Base-by-base conservation (phyloP, 2,888 invertebrate genomes). In the Stenchaetothrips biformis region DNA sequence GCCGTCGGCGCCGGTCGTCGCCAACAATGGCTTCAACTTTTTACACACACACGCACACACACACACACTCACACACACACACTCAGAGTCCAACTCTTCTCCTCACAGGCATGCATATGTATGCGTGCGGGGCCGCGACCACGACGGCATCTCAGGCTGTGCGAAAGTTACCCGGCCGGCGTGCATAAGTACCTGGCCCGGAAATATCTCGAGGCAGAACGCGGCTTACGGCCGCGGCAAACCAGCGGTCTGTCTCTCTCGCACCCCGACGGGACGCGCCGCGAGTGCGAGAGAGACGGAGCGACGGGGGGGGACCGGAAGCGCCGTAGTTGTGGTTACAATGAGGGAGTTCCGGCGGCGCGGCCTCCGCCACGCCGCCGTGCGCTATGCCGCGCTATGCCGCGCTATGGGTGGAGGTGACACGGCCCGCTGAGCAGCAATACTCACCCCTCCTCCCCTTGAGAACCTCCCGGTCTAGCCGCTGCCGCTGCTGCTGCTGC, bases 341-440 rank as follows among this genome's bases (percentile, higher is more conserved):
- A 74, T 74, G 67, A 74, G 67, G 25, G 67, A 74, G 67, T 74
- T 74, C 67, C 67, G 67, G 67, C 67, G 67, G 67, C 67, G 67
- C n/a, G 67, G 67, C 21, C 59, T 59, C 67, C 8, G 67, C 67
- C 25, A 11, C 7, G 67, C 67, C 67, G 11, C 25, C 21, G 67
- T 25, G 67, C 21, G 21, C 49, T 11, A 9, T n/a, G n/a, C n/a
- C n/a, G n/a, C 13, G 59, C 13, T 6, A 16, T 6, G 59, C 53
- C 4, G 53, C 67, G 67, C 67, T 74, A 74, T 74, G 67, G 67
- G 67, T 74, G 67, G 62, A 74, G 67, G 67, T 74, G 67, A 74
- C 67, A 74, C 67, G 67, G 67, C 25, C 67, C 9, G 67, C 67
- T 25, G 67, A 21, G 67, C 67, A 21, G 53, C 67, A 21, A 25